Percentiles rank a stretch among this genome's conserved stretches.
Evolutionary conservation across 2,797 vertebrate species (phyloP).

Genomic region (Heterohyrax brucei): DNA sequence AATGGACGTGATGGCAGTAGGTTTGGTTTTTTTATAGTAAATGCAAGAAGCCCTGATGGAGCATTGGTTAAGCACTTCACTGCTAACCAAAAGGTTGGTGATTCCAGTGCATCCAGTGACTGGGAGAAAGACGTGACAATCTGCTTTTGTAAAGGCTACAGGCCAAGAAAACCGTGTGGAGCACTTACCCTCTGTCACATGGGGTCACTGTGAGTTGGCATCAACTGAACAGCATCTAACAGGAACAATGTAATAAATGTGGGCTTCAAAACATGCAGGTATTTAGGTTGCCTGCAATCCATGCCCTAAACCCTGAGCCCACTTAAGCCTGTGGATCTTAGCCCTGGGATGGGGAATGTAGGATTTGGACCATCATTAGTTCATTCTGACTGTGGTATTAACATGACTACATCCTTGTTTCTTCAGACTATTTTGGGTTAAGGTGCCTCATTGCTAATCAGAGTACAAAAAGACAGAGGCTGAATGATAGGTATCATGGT

Average conservation of each 20-base stretch:
- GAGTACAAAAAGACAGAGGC: background rate
- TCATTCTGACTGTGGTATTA: background rate
- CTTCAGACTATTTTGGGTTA: background rate
- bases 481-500: background rate
- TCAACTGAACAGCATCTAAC: background rate
- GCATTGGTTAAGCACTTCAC: background rate
- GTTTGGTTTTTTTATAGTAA: background rate
- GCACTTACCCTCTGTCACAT: too few species aligned
- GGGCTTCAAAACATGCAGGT: background rate
- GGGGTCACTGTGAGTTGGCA: background rate
- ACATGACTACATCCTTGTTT: background rate
- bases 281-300: background rate
- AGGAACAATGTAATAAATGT: background rate
- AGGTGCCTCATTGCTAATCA: background rate
- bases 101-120: too few species aligned
- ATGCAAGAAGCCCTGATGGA: background rate
- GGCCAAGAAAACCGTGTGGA: too few species aligned
- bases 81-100: background rate
- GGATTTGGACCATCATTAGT: background rate
- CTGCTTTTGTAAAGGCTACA: background rate
- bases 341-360: background rate
- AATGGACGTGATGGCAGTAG: background rate
- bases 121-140: too few species aligned
- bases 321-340: background rate
- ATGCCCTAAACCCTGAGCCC: background rate